These are phyloP conservation scores for Drosophila paranaensis DNA, from an alignment of 2,888 invertebrate genomes.

Conservation along the genomic window DNA sequence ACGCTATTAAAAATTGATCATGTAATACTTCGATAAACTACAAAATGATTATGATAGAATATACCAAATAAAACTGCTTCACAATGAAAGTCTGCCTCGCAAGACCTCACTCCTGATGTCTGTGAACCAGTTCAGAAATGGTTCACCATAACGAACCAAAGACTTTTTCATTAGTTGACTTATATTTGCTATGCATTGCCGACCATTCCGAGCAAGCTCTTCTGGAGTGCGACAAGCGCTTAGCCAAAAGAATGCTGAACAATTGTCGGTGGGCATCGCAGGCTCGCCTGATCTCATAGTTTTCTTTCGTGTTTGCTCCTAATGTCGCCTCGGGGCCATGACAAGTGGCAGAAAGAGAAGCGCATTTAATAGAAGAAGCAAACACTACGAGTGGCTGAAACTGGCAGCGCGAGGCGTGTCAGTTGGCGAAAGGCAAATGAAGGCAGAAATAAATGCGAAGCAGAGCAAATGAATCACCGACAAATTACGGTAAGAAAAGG, in stretches of 20 bases:
- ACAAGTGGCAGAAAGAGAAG: conserved; percentile 42
- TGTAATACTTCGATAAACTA: too few relatives aligned
- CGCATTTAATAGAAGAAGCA: conserved; percentile 52
- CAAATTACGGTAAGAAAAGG: conserved; percentile 71
- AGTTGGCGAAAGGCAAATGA: conserved; percentile 34
- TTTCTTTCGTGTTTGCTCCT: conserved; percentile 25
- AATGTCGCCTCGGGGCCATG: conserved; percentile 44
- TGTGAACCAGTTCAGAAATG: neutral
- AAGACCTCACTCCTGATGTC: too few relatives aligned
- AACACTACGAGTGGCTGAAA: conserved; percentile 18
- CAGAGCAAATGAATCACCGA: conserved; percentile 73
- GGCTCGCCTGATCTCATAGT: neutral
- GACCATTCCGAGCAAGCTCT: too few relatives aligned
- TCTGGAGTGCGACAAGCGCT: neutral
- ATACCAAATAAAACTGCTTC: too few relatives aligned
- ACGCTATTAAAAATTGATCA: neutral
- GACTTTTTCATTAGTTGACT: too few relatives aligned
- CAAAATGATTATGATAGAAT: too few relatives aligned
- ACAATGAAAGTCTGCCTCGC: too few relatives aligned
- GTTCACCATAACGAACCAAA: too few relatives aligned
- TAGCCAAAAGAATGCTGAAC: neutral
- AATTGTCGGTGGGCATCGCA: conserved; percentile 13
- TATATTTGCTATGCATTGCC: too few relatives aligned
- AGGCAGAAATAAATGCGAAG: conserved; percentile 29
- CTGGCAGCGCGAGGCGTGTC: conserved; percentile 1